Evolutionary conservation across 2,797 vertebrate genomes (phyloP), one percentile per base, ranked within the genome.

Genomic region (Gymnoscopelus braueri): DNA sequence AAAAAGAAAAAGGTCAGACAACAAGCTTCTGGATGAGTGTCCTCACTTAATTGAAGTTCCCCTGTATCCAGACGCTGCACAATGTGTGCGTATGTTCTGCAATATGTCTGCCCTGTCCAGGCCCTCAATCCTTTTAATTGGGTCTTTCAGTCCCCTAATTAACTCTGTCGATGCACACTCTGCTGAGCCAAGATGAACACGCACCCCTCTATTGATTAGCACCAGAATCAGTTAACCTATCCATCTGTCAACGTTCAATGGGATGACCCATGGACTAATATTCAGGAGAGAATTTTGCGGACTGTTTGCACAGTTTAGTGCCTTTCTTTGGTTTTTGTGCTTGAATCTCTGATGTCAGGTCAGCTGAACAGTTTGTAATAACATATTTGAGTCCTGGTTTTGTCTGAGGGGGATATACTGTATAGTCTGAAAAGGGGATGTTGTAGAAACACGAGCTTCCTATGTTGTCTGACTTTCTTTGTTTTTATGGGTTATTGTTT

Each of bases 61-160:
- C 65, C 76, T 79, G 83, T 63, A 83, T 88, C 90, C 92, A 88
- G 86, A 93, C 84, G 66, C 77, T 85, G 71, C 87, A 87, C 90
- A 94, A 91, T 93, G 84, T 87, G 87, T 89, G 86, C 82, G 58
- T 92, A 88, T 93, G 91, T 90, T 86, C 84, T 74, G 63, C 93
- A 94, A 93, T 93, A 93, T 92, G 93, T 83, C 84, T 85, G 75
- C 58, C 51, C 71, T 73, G 13, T 87, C 73, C 85, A 35, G 68
- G 74, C 74, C 83, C 79, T 80, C 87, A 86, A 77, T 92, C 87
- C 85, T 64, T 81, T 90, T 94, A 93, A 94, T 94, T 94, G 92
- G 91, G 71, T 81, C 89, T 92, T 94, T 94, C 89, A 87, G 90
- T 83, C 85, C 77, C 72, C 89, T 92, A 92, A 94, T 94, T 92